Evolutionary conservation across 1,140 invertebrate genomes (phyloP).

Genomic region (Atta colombica): DNA sequence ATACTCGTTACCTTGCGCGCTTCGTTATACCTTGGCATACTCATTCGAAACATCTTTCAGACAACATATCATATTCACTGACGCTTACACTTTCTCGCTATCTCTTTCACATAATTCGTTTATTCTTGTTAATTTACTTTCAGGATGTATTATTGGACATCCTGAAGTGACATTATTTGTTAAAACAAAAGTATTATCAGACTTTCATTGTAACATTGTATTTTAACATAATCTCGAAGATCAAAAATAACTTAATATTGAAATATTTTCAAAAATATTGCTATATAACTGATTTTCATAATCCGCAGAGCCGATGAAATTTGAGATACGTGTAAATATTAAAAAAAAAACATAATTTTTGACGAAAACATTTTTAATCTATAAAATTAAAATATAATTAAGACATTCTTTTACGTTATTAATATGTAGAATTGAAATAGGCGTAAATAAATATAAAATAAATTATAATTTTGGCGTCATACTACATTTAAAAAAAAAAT

Average conservation of each 20-base stretch:
- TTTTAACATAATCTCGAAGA: neutral
- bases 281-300: neutral
- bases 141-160: neutral
- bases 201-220: neutral
- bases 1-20: constrained; percentile 56
- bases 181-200: constrained; percentile 12
- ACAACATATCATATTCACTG: constrained; percentile 10
- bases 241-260: neutral
- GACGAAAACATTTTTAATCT: neutral
- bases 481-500: neutral
- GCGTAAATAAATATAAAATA: neutral
- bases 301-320: neutral
- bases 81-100: neutral
- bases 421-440: constrained; percentile 24
- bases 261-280: neutral
- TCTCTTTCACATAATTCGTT: constrained; percentile 14
- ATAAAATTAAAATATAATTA: neutral
- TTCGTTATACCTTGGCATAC: constrained; percentile 42
- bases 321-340: neutral
- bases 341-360: neutral
- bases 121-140: neutral
- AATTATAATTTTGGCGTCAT: neutral
- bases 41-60: constrained; percentile 40
- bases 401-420: neutral
- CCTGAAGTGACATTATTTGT: neutral